Evolutionary conservation across 1,140 invertebrate genomes (phyloP), one percentile per base, ranked within the genome.

Genomic region (Drosophila gunungcola): DNA sequence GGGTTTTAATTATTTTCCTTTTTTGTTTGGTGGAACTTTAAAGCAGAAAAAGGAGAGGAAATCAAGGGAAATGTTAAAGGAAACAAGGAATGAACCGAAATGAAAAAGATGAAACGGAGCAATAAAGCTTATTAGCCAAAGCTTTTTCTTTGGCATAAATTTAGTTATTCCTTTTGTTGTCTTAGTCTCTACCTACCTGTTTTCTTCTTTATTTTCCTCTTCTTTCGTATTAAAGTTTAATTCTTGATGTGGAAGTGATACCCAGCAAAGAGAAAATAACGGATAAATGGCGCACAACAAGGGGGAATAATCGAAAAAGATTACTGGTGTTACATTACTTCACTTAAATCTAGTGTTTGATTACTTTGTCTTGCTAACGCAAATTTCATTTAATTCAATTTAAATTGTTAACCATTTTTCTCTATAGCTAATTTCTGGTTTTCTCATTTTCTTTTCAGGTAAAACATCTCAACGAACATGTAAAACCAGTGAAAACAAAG

Each of bases 1-100:
- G 79, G 72, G 45, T 84, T 84, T 84, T 77, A 80, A 84, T 83
- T 84, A 84, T 73, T 82, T 25, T 69, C 63, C 29, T 34, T 72
- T 78, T 46, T 61, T 75, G 52, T 67, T 80, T 69, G 32, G 13
- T 49, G 42, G 13, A 60, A 45, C 81, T 82, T 83, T 78, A 74
- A 80, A 45, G 43, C 11, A 32, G 43, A 56, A 42, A 36, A 49
- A 42, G 25, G 36, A 6, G 52, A n/a, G 13, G 3, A 16, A 13
- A 12, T 12, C 5, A 10, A 12, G 9, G 12, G 10, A 42, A 62
- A 49, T 45, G n/a, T 48, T 12, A 2, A 9, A 45, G 39, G 34
- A 27, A 49, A 38, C 7, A 16, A 13, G 39, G 39, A 6, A 16
- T 21, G 36, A 43, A 3, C 9, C 3, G 4, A 4, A 16, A 6